Conservation (phyloP, 2,888 invertebrate genomes). For the Salpingus planirostris region DNA sequence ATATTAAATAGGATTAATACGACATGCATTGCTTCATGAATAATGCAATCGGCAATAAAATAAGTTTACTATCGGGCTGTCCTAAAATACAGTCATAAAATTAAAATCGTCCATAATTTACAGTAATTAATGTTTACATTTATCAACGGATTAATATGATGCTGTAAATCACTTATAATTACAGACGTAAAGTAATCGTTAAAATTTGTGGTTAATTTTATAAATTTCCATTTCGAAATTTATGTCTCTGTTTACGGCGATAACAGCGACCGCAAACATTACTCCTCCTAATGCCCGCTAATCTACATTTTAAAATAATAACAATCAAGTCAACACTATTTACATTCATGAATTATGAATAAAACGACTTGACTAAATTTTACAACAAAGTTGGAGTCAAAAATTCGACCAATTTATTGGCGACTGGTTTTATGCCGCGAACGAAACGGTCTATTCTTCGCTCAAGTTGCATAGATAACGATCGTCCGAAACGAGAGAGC, state of each 20-base stretch:
- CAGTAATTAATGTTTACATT: constrained; percentile 39
- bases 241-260: constrained; percentile 16
- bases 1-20: too few species aligned
- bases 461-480: too few species aligned
- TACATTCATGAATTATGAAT: constrained; percentile 14
- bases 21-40: constrained; percentile 24
- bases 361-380: constrained; percentile 9
- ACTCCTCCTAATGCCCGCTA: constrained; percentile 10
- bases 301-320: constrained; percentile 14
- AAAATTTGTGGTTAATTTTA: constrained; percentile 23
- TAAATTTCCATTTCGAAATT: constrained; percentile 14
- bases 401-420: constrained; percentile 8
- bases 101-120: constrained; percentile 38
- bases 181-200: constrained; percentile 25
- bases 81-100: constrained; percentile 37
- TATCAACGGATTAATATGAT: constrained; percentile 37
- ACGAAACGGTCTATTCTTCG: too few species aligned
- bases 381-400: constrained; percentile 5
- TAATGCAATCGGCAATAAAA: constrained; percentile 34
- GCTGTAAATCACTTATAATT: constrained; percentile 36
- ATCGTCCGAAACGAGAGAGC: too few species aligned
- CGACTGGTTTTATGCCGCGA: too few species aligned
- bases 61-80: constrained; percentile 37
- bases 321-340: constrained; percentile 10
- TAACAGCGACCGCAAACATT: constrained; percentile 7